Percentiles rank a stretch among this genome's conserved stretches.
Conservation (phyloP, 2,888 invertebrate species). For the Syrista parreyssii region DNA sequence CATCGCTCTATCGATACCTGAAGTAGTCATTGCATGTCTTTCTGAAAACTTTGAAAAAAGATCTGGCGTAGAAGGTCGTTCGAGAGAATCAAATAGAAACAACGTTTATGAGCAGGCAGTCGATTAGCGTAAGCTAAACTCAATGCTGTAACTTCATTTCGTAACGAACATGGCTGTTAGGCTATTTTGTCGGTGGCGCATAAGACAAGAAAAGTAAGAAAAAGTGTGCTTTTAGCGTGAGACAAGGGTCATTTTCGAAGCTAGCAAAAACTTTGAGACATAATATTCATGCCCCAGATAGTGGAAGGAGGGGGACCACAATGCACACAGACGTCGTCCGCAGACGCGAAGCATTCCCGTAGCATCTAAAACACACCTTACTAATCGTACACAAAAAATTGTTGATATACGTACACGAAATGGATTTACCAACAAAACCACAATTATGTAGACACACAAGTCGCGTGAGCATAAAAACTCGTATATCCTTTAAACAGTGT, state of each 20-base stretch:
- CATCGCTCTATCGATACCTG: too few relatives aligned
- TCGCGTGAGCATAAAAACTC: not conserved
- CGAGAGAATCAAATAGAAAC: too few relatives aligned
- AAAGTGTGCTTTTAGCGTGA: not conserved
- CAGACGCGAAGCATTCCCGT: conserved; percentile 63
- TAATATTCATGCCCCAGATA: conserved; percentile 57
- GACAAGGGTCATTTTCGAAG: conserved; percentile 34
- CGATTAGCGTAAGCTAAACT: too few relatives aligned
- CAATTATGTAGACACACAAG: conserved; percentile 21
- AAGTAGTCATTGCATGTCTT: too few relatives aligned
- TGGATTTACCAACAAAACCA: conserved; percentile 42
- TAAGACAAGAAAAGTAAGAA: not conserved
- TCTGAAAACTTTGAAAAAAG: too few relatives aligned
- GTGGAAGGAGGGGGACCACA: conserved; percentile 61
- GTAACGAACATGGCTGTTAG: too few relatives aligned
- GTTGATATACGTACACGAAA: conserved; percentile 47
- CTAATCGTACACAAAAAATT: conserved; percentile 59
- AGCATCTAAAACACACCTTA: conserved; percentile 63
- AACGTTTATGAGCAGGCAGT: too few relatives aligned
- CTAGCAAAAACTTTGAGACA: conserved; percentile 58
- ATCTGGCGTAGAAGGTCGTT: too few relatives aligned
- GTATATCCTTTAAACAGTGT: not conserved
- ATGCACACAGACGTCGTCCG: conserved; percentile 64
- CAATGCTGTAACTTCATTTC: too few relatives aligned
- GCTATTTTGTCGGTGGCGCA: too few relatives aligned